Percentiles rank a stretch among this genome's conserved stretches.
Evolutionary conservation across 2,888 invertebrate species (phyloP).

Genomic region (Adineta ricciae): DNA sequence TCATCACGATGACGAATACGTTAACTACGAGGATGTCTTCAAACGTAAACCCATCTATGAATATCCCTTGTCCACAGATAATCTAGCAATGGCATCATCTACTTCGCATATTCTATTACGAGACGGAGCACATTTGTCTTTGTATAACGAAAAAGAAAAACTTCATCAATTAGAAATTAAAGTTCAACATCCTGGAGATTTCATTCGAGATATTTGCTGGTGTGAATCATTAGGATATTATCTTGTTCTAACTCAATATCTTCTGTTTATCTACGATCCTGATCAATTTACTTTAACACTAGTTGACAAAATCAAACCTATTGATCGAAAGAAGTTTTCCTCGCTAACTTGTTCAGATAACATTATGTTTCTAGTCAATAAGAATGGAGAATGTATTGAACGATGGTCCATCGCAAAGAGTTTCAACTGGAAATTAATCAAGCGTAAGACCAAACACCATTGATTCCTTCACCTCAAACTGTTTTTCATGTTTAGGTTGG

Average conservation of each 20-base stretch:
- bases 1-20: not conserved
- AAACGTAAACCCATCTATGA: not conserved
- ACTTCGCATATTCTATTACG: not conserved
- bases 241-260: constrained; percentile 7
- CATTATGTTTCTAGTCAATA: not conserved
- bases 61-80: not conserved
- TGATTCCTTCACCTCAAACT: not conserved
- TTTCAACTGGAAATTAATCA: not conserved
- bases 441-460: not conserved
- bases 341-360: constrained; percentile 15
- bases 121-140: not conserved
- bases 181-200: constrained; percentile 4
- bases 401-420: not conserved
- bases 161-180: not conserved
- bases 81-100: constrained; percentile 9
- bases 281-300: not conserved
- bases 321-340: constrained; percentile 1
- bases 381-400: constrained; percentile 6
- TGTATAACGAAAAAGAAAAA: not conserved
- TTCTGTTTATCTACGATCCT: not conserved
- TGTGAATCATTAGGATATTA: not conserved
- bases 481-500: not conserved
- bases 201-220: constrained; percentile 11
- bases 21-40: not conserved
- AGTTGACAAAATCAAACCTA: not conserved